Evolutionary conservation across 2,888 invertebrate species (phyloP).

Genomic region (Pecten maximus): DNA sequence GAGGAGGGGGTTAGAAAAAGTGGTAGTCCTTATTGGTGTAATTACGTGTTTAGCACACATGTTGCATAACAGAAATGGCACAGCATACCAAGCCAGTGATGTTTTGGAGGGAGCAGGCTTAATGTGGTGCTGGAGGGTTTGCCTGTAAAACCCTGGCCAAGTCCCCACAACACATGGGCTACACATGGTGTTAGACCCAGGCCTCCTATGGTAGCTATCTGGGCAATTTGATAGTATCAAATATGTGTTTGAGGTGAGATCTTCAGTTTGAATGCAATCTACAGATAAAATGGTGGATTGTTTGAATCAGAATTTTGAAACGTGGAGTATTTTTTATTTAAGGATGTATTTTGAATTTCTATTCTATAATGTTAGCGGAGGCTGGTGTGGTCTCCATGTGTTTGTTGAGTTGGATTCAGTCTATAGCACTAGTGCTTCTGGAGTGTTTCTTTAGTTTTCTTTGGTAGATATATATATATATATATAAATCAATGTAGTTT

Average conservation of each 20-base stretch:
- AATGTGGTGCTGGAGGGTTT: background rate
- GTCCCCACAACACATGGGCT: conserved; percentile 11
- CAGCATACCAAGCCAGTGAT: background rate
- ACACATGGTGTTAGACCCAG: background rate
- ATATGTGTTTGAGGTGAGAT: background rate
- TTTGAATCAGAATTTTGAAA: too few relatives aligned
- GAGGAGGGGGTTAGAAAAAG: background rate
- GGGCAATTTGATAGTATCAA: background rate
- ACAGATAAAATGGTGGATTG: too few relatives aligned
- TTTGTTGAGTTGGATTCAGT: too few relatives aligned
- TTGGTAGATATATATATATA: too few relatives aligned
- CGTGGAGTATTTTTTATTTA: too few relatives aligned
- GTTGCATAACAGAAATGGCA: conserved; percentile 35
- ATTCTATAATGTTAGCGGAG: too few relatives aligned
- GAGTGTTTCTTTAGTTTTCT: too few relatives aligned
- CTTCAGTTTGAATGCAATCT: too few relatives aligned
- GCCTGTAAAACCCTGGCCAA: background rate
- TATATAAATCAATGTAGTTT: too few relatives aligned
- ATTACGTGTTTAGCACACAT: background rate
- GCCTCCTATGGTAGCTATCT: background rate
- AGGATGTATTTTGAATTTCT: too few relatives aligned
- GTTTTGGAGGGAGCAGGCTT: background rate
- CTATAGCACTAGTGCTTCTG: too few relatives aligned
- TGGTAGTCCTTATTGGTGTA: conserved; percentile 26
- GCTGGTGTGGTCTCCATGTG: too few relatives aligned